These are phyloP conservation scores for Scaptomyza parva DNA, from an alignment of 2,888 invertebrate species.

Conservation along the genomic window DNA sequence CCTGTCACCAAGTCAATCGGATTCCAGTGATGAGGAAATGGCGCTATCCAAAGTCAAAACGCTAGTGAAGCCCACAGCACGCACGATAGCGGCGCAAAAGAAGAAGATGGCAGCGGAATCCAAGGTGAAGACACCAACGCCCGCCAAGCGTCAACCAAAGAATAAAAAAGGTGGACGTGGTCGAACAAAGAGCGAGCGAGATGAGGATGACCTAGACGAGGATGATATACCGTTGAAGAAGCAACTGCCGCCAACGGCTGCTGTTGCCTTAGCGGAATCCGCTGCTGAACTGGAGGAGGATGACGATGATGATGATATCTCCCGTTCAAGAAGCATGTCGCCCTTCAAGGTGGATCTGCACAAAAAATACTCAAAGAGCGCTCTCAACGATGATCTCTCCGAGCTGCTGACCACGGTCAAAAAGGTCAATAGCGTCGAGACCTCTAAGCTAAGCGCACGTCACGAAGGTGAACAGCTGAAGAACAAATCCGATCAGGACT, in stretches of 20 bases:
- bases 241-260: constrained; percentile 79
- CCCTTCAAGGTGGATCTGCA: constrained; percentile 84
- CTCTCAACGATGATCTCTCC: constrained; percentile 83
- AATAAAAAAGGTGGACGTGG: constrained; percentile 49
- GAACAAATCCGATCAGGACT: constrained; percentile 63
- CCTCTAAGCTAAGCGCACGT: constrained; percentile 60
- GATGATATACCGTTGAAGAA: constrained; percentile 61
- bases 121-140: constrained; percentile 62
- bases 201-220: constrained; percentile 30
- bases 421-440: constrained; percentile 70
- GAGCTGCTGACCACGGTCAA: constrained; percentile 81
- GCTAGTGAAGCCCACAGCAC: constrained; percentile 58
- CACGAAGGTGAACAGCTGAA: constrained; percentile 50
- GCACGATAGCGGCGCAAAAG: constrained; percentile 74
- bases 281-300: constrained; percentile 80
- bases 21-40: constrained; percentile 68
- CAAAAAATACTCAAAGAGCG: constrained; percentile 85
- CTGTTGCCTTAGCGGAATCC: constrained; percentile 78
- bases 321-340: constrained; percentile 83
- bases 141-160: constrained; percentile 60
- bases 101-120: constrained; percentile 58
- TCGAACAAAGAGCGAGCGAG: constrained; percentile 30
- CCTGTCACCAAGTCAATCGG: constrained; percentile 39
- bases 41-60: constrained; percentile 60
- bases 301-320: constrained; percentile 71